Evolutionary conservation across 2,113 vertebrate species (phyloP).

Genomic region (Brachyhypopomus occidentalis): DNA sequence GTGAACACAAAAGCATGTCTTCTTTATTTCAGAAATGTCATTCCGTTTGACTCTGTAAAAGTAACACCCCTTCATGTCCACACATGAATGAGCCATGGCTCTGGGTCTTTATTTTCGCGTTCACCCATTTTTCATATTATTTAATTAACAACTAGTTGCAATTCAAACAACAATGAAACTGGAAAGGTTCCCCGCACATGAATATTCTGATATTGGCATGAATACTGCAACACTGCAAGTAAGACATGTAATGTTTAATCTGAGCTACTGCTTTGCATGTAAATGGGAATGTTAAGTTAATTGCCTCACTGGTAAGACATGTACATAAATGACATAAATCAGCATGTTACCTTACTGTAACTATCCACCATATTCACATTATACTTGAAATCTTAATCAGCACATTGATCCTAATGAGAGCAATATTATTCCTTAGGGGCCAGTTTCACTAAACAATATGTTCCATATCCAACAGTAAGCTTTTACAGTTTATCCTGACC

Average conservation of each 20-base stretch:
- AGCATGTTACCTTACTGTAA: background rate
- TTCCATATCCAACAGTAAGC: background rate
- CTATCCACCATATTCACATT: background rate
- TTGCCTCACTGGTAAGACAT: background rate
- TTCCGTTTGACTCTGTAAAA: too few species aligned
- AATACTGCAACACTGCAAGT: background rate
- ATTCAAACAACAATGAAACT: background rate
- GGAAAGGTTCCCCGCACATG: background rate
- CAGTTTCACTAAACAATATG: too few species aligned
- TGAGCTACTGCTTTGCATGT: slow-evolving; percentile 1
- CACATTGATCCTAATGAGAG: background rate
- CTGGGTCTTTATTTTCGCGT: background rate
- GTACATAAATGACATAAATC: slow-evolving; percentile 1
- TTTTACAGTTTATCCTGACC: background rate
- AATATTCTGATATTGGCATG: slow-evolving; percentile 1
- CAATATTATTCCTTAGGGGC: too few species aligned
- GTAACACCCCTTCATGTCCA: background rate
- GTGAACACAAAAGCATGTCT: background rate
- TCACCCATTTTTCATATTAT: background rate
- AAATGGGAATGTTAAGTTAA: background rate
- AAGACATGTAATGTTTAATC: background rate
- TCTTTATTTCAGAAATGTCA: background rate
- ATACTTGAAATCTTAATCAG: background rate
- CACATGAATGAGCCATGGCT: background rate
- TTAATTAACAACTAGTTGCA: background rate